Evolutionary conservation across 30 jellyfish, hydroid and myxozoan genomes (phyloP), one percentile per base, ranked within the genome.

Genomic region (Rhopilema esculentum): DNA sequence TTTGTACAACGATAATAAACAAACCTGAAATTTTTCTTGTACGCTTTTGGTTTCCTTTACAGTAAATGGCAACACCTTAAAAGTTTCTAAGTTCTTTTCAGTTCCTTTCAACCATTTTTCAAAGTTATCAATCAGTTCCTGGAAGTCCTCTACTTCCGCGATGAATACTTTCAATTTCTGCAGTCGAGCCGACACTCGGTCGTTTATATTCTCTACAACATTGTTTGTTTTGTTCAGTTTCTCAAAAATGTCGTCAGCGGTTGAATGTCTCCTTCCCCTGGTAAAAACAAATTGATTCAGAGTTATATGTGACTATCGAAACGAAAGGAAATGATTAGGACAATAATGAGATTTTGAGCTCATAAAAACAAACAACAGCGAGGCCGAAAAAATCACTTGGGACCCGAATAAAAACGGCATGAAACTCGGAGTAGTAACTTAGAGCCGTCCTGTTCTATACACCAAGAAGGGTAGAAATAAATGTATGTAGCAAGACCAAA

Each of bases 71-170:
- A 88, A 82, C 0, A 96, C 77, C 79, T 94, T 94, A 33, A 73
- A 80, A 8, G 98, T 64, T 9, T 83, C 94, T 50, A 94, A 65
- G 40, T 64, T 64, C 80, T 88, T 94, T 80, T 94, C 98, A 0
- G 95, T 65, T 24, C 95, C 40, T 32, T 76, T 85, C 81, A 94
- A 65, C 98, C 98, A 94, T 75, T 89, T 94, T 24, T 94, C 98
- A 63, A 94, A 94, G 8, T 89, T 65, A n/a, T 86, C 92, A 18
- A 65, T 23, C 19, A 91, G 66, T 18, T 94, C 97, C 66, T 89
- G 94, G 86, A 69, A 89, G 28, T 93, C 87, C 49, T 79, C 92
- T 26, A 85, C 79, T 19, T 85, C 91, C 26, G 96, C 57, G 0
- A 94, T 71, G 19, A 79, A 28, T 8, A 90, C 65, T 23, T 75